These are phyloP conservation scores for Pegoplata infirma DNA, from an alignment of 2,888 invertebrate species.

Conservation along the genomic window DNA sequence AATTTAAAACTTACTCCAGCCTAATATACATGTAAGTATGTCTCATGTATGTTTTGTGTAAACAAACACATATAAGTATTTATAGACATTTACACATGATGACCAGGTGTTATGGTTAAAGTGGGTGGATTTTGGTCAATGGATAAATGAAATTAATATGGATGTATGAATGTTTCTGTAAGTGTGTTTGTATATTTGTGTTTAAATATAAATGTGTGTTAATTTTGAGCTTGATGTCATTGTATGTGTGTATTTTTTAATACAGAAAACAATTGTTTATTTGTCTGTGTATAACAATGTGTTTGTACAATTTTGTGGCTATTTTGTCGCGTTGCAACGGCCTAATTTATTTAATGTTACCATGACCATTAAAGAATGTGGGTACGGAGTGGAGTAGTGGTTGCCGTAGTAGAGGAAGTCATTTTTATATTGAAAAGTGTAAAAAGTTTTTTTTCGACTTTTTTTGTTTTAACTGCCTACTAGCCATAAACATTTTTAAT, in stretches of 20 bases:
- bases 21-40: background rate
- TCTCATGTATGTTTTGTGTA: background rate
- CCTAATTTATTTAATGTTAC: constrained; percentile 44
- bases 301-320: constrained; percentile 27
- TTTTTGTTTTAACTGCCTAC: no score
- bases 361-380: constrained; percentile 16
- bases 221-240: no score
- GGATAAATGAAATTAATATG: constrained; percentile 12
- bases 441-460: no score
- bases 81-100: constrained; percentile 34
- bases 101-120: constrained; percentile 56
- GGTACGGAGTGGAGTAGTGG: no score
- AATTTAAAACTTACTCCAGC: no score
- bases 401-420: background rate
- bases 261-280: constrained; percentile 24
- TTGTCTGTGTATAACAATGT: constrained; percentile 14
- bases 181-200: background rate
- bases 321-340: constrained; percentile 42
- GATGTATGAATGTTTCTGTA: constrained; percentile 4
- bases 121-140: constrained; percentile 38
- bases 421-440: background rate
- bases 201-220: no score
- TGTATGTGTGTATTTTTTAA: background rate
- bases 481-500: no score
- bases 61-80: constrained; percentile 18